Evolutionary conservation across 1,140 invertebrate genomes (phyloP), one percentile per base, ranked within the genome.

Genomic region (Frieseomelitta varia): DNA sequence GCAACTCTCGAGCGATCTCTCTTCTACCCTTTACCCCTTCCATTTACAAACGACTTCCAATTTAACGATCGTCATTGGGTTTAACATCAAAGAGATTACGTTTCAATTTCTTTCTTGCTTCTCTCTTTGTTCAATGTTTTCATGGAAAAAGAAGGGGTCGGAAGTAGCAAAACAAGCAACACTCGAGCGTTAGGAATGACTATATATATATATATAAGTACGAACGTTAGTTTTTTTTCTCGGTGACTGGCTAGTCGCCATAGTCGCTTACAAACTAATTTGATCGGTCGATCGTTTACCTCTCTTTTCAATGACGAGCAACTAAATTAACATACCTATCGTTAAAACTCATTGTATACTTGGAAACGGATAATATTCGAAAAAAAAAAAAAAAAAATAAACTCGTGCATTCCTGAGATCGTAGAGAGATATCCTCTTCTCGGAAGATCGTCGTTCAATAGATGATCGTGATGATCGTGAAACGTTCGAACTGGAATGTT

Each of bases 171-270:
- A 82, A 81, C 65, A 85, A 79, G 69, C 63, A 82, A 67, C 87
- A 80, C 71, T 81, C 87, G 84, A 88, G 87, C 24, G 76, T 88
- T 81, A 88, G 79, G 78, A 81, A 85, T 88, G 56, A 79, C 65
- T 88, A 88, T 47, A 47, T 1, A 30, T 47, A 47, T 1, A 30
- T 30, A 2, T 30, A 6, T 65, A 75, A 84, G 77, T 87, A 88
- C 72, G 86, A 88, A 78, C 76, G 74, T 77, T 78, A 53, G 78
- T 75, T 85, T 56, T 75, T 85, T 56, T 85, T 63, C 58, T 81
- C 56, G 61, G 67, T 87, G 56, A 84, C 68, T 68, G 55, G 67
- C 81, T 87, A 88, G 27, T 88, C 78, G 82, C 63, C 68, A 81
- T 56, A 55, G 74, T 85, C 58, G 63, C 63, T 84, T 80, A 82